A percentile compares a stretch with the other conserved stretches of the same genome.
These are phyloP conservation scores for Tadarida brasiliensis DNA, from an alignment of 2,797 vertebrate genomes.

Conservation along the genomic window DNA sequence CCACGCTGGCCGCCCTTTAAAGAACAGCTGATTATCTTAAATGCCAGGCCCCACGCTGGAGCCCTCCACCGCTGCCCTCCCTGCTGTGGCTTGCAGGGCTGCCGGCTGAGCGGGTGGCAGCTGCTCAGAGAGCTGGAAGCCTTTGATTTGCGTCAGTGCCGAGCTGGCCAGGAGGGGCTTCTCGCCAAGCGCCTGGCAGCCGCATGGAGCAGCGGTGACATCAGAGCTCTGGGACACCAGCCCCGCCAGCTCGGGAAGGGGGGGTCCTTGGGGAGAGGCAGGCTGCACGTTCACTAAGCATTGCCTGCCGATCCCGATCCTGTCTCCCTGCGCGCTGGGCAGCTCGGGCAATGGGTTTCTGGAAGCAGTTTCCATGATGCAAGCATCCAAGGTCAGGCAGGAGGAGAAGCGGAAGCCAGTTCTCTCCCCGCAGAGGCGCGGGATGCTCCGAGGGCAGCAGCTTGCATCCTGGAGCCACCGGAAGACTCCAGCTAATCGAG, in stretches of 20 bases:
- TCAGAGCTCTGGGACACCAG: slow-evolving; percentile 21
- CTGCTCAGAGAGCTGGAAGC: slow-evolving; percentile 42
- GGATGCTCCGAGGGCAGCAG: slow-evolving; percentile 29
- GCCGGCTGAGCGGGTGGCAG: slow-evolving; percentile 35
- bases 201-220: slow-evolving; percentile 57
- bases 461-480: background rate
- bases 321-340: background rate
- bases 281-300: background rate
- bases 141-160: slow-evolving; percentile 52
- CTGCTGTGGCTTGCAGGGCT: background rate
- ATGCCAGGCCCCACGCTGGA: background rate
- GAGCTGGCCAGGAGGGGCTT: slow-evolving; percentile 61
- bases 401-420: slow-evolving; percentile 51
- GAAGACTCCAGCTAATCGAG: slow-evolving; percentile 76
- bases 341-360: background rate
- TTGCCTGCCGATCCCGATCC: background rate
- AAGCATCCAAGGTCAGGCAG: background rate
- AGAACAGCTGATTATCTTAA: slow-evolving; percentile 58
- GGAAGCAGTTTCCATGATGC: slow-evolving; percentile 56
- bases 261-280: background rate
- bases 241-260: background rate
- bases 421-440: slow-evolving; percentile 61
- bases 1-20: slow-evolving; percentile 67
- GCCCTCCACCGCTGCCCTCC: background rate
- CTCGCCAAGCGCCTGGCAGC: slow-evolving; percentile 66